These are phyloP conservation scores for Ameiurus melas DNA, from an alignment of 2,113 vertebrate genomes.

Conservation along the genomic window DNA sequence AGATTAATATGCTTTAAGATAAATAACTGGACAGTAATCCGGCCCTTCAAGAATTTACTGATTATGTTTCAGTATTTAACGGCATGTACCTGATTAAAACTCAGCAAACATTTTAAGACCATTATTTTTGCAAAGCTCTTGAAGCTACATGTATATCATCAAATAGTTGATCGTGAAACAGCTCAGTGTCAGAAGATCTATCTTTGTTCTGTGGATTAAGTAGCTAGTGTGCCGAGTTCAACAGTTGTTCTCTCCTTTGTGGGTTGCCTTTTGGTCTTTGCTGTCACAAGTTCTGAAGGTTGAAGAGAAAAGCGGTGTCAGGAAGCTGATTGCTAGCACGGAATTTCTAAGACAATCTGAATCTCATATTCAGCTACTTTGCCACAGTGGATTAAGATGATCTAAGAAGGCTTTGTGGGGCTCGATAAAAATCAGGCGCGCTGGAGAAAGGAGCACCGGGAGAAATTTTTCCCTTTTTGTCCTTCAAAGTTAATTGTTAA, in stretches of 20 bases:
- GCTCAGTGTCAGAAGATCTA: constrained; percentile 78
- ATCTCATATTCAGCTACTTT: constrained; percentile 95
- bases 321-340: constrained; percentile 89
- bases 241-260: constrained; percentile 86
- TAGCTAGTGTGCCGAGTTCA: constrained; percentile 79
- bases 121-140: constrained; percentile 3
- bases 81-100: background rate
- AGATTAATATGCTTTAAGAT: background rate
- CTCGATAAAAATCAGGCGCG: constrained; percentile 88
- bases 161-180: constrained; percentile 76
- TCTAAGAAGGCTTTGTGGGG: constrained; percentile 88
- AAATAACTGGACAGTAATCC: background rate
- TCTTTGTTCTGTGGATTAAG: constrained; percentile 85
- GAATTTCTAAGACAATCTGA: constrained; percentile 92
- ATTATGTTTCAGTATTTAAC: background rate
- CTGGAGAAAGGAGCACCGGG: constrained; percentile 75
- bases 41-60: background rate
- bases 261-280: constrained; percentile 90
- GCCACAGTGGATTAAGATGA: constrained; percentile 96
- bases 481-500: constrained; percentile 91
- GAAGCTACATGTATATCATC: constrained; percentile 48
- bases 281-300: constrained; percentile 93
- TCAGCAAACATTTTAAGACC: no score
- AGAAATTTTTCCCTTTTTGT: constrained; percentile 90
- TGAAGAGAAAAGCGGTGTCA: constrained; percentile 89